Percentiles rank a stretch among this genome's conserved stretches.
These are phyloP conservation scores for Sinocyclocheilus anshuiensis DNA, from an alignment of 2,113 vertebrate species.

Conservation along the genomic window DNA sequence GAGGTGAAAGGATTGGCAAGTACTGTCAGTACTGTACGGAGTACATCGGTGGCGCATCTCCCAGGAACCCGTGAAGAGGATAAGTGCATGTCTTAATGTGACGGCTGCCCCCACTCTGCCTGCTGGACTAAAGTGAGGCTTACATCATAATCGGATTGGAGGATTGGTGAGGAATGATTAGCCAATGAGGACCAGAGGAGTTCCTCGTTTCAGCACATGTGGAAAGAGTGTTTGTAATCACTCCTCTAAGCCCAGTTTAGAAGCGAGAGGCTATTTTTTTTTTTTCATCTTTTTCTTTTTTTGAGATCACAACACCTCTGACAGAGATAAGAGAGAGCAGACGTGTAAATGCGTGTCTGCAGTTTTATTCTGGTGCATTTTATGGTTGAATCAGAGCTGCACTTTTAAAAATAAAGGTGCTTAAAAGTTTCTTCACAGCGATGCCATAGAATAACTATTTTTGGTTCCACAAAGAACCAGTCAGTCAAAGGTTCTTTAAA, in stretches of 20 bases:
- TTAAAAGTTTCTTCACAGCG: no score
- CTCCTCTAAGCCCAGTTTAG: neutral
- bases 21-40: slow-evolving; percentile 5
- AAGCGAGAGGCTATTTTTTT: neutral
- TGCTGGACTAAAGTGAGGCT: slow-evolving; percentile 39
- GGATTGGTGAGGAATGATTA: slow-evolving; percentile 67
- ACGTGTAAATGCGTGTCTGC: neutral
- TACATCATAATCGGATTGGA: slow-evolving; percentile 71
- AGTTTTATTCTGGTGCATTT: neutral
- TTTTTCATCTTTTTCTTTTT: neutral
- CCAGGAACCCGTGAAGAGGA: slow-evolving; percentile 10
- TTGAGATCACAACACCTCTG: neutral
- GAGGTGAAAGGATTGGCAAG: neutral
- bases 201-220: slow-evolving; percentile 27
- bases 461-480: no score
- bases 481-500: no score
- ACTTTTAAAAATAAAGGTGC: no score
- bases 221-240: neutral
- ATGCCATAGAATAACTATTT: no score
- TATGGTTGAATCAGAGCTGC: neutral
- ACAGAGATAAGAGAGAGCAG: neutral
- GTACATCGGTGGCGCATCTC: neutral
- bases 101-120: slow-evolving; percentile 26
- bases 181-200: slow-evolving; percentile 59
- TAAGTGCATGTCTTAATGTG: slow-evolving; percentile 27